Evolutionary conservation across 2,113 vertebrate genomes (phyloP).

Genomic region (Erinaceus europaeus): DNA sequence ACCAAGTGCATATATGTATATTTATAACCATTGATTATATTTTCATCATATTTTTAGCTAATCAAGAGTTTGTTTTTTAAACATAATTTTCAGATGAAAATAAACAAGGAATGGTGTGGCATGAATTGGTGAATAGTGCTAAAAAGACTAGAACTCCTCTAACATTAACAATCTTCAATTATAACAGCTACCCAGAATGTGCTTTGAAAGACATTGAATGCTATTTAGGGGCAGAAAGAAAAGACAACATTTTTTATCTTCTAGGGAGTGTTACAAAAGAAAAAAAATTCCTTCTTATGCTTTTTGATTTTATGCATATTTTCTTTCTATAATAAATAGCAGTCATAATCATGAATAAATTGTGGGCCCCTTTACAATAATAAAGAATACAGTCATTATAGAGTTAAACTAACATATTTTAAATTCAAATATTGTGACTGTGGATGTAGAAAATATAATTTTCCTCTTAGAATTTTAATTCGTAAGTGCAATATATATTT

Average conservation of each 20-base stretch:
- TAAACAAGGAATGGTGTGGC: background rate
- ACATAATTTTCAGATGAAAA: background rate
- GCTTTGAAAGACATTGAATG: background rate
- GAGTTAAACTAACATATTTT: slow-evolving; percentile 5
- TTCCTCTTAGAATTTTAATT: background rate
- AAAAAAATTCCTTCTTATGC: background rate
- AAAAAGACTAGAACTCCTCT: background rate
- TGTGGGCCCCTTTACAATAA: background rate
- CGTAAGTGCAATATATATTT: no score
- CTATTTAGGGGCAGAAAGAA: background rate
- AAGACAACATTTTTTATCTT: background rate
- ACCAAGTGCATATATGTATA: background rate
- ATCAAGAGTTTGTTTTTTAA: background rate
- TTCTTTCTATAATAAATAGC: background rate
- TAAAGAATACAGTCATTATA: background rate
- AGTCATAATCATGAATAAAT: background rate
- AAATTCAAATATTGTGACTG: background rate
- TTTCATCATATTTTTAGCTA: background rate
- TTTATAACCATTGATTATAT: background rate
- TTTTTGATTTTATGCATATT: background rate
- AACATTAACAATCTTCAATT: background rate
- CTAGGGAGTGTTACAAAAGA: background rate
- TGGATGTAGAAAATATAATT: background rate
- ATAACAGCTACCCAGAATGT: background rate
- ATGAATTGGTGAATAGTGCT: background rate